Evolutionary conservation across 2,888 invertebrate genomes (phyloP), one percentile per base, ranked within the genome.

Genomic region (Willowsia nigromaculata): DNA sequence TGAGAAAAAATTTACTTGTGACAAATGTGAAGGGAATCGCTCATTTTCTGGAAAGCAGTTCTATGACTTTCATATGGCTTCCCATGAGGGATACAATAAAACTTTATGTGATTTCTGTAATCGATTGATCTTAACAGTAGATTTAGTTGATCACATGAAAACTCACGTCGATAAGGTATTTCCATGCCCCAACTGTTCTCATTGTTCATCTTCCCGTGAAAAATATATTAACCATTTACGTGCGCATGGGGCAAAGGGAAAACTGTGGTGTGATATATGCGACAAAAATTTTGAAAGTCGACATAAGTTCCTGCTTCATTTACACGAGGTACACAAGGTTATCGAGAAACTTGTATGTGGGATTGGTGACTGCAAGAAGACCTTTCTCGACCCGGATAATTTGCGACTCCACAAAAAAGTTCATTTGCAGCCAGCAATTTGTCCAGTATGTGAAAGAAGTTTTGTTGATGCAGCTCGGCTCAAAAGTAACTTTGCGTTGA

Each of bases 401-500:
- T 65, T 81, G 25, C n/a, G 11, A 7, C 7, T 50, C 2, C 82
- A 82, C 33, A 33, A 65, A 30, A 65, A 82, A n/a, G 18, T 82
- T 5, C 82, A 82, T 15, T 47, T n/a, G 9, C 25, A 80, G 25
- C 59, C 56, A 6, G 11, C 25, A 6, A 22, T 25, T 0, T 80
- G 80, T 25, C 33, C 53, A 5, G 11, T 18, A 0, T 80, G 80
- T 33, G 22, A 37, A n/a, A 80, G 59, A 33, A 11, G 9, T 37
- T 80, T 37, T 18, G 6, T 13, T 40, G 22, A 80, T 25, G 22
- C 7, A 2, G 2, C 13, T 13, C 18, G 30, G 22, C 56, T 56
- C 0, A 59, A 80, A 78, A n/a, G 78, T 78, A 56, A n/a, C n/a
- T n/a, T n/a, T n/a, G n/a, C n/a, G n/a, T 47, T 40, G 15, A 76